Base-by-base conservation (phyloP, 2,113 vertebrate species). In the Lathamus discolor region DNA sequence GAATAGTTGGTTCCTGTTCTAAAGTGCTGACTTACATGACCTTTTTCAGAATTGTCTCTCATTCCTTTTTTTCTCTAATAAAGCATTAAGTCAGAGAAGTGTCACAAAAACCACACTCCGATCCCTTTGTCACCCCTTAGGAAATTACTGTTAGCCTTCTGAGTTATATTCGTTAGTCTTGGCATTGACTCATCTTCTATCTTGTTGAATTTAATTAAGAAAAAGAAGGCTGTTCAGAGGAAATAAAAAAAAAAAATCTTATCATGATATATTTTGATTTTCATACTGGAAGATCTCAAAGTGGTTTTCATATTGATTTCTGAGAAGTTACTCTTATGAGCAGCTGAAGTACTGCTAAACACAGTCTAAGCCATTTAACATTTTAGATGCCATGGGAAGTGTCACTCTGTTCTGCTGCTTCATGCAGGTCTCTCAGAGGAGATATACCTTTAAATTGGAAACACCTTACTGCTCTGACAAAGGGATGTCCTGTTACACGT, bases 401-500 rank as follows among this genome's bases (percentile, higher is more conserved):
- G 7, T 72, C 37, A 57, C 7, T 16, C 27, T 0, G 1, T 49
- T 19, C 19, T 5, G 16, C 33, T 6, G 3, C 12, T 57, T 68
- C 46, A 35, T 27, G 23, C 35, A 70, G 28, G 5, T 67, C 29
- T 84, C 43, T 25, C 54, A 82, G 43, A 46, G 52, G 29, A 43
- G 13, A 17, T 16, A 28, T 0, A 68, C 5, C 11, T 80, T 74
- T 55, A 51, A 75, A 33, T 33, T 54, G 15, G 27, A 44, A 82
- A 77, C 15, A 68, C 19, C 37, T 70, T 33, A 41, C 29, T 76
- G 41, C 1, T 2, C 41, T 48, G 33, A 61, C 16, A 64, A 61
- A 64, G 7, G 28, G 35, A 17, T 20, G 14, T 39, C 11, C 44
- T 59, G 23, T n/a, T 67, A 27, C 48, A 37, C 27, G 16, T 52